Base-by-base conservation (phyloP, 2,888 invertebrate species). In the Lordiphosa andalusiaca region DNA sequence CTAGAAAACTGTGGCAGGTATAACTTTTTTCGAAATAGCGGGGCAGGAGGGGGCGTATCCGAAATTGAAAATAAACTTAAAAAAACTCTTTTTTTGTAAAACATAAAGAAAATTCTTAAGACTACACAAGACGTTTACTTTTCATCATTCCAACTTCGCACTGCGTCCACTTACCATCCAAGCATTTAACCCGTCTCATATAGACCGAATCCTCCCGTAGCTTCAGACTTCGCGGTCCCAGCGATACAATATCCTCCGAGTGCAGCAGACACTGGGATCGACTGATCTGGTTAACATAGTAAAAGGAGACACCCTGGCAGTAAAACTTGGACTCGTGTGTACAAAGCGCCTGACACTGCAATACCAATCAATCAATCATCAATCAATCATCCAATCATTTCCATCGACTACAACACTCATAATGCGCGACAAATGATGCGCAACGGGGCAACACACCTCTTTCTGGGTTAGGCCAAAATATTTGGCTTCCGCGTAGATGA, bases 191-290 rank as follows among this genome's bases (percentile, higher is more conserved):
- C 71, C 94, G 92, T 73, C 96, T 93, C 84, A 94, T 94, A 88
- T 96, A 96, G 37, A 92, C 91, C 6, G 93, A 93, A 30, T 91
- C 91, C 0, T 91, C 87, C 25, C 91, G 90, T 36, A 91, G 87
- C 30, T 92, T 89, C 58, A 96, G 88, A 47, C 94, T 91, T 89
- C 93, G 93, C 1, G 95, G 94, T 55, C 96, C 95, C 46, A 93
- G 91, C n/a, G 94, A 93, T 72, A 94, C 92, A 51, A 94, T 93
- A 87, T 96, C 95, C 88, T 96, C 95, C 60, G 95, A 94, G 89
- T 96, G 95, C 44, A 96, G 90, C 65, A 93, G 91, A 80, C 95
- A 96, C 61, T 90, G 74, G 39, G 88, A 87, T n/a, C 50, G 78
- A 37, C 71, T 73, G 19, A 85, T 56, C 56, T 85, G 86, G 53